Conservation (phyloP, 2,113 vertebrate species). For the Cyanoramphus novaezelandiae region DNA sequence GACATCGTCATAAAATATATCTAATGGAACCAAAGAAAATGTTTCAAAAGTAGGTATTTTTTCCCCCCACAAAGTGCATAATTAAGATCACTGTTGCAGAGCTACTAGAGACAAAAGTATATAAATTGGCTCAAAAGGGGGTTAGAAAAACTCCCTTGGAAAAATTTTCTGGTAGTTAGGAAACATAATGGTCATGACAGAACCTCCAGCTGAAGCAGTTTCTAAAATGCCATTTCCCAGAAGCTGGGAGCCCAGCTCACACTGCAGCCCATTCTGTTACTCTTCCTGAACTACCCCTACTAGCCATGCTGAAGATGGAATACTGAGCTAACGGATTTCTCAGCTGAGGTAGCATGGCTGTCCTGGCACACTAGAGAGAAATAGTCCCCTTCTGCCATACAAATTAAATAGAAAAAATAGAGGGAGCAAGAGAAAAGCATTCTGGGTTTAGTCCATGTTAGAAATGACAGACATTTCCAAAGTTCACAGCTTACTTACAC, state of each 20-base stretch:
- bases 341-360: neutral
- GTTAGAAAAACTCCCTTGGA: neutral
- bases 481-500: neutral
- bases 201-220: neutral
- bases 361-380: neutral
- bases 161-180: neutral
- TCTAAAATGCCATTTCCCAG: neutral
- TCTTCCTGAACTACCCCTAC: neutral
- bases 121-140: neutral
- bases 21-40: neutral
- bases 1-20: neutral
- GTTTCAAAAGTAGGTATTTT: neutral
- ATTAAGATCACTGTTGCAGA: neutral
- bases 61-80: neutral
- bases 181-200: neutral
- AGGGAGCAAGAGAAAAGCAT: neutral
- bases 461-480: neutral
- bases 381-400: neutral
- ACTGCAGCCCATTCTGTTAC: neutral
- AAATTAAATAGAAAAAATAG: neutral
- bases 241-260: neutral
- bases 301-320: neutral
- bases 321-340: neutral
- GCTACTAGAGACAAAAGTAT: neutral
- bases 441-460: neutral